Evolutionary conservation across 1,140 invertebrate genomes (phyloP).

Genomic region (Drosophila burlai): DNA sequence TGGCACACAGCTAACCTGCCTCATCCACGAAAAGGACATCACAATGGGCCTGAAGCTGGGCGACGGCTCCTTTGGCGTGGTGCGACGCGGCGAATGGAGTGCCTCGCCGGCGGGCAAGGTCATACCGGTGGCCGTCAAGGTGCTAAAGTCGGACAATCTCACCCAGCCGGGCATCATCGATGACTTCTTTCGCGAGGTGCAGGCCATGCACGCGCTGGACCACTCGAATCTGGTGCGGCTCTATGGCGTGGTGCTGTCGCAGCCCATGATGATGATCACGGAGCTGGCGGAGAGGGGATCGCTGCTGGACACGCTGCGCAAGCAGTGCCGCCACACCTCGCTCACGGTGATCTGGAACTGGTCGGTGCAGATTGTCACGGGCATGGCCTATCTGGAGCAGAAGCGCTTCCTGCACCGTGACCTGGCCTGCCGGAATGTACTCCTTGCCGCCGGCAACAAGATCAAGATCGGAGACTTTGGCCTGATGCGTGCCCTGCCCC

Average conservation of each 20-base stretch:
- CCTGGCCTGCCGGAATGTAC: conserved; percentile 96
- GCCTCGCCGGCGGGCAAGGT: conserved; percentile 89
- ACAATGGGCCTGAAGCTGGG: conserved; percentile 90
- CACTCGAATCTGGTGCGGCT: conserved; percentile 97
- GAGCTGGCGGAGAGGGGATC: conserved; percentile 97
- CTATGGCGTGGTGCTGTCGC: conserved; percentile 96
- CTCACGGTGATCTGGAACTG: conserved; percentile 92
- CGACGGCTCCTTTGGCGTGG: conserved; percentile 98
- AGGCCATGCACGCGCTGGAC: conserved; percentile 97
- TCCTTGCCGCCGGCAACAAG: conserved; percentile 93
- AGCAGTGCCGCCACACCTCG: conserved; percentile 93
- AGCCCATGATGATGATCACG: conserved; percentile 99
- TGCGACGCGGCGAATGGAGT: conserved; percentile 94
- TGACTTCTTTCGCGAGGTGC: conserved; percentile 98
- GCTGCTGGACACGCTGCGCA: conserved; percentile 94
- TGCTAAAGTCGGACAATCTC: conserved; percentile 96
- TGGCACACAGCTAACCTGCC: conserved; percentile 89
- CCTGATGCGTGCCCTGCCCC: conserved; percentile 96
- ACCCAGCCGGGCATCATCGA: conserved; percentile 96
- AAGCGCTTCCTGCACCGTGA: conserved; percentile 97
- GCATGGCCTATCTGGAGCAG: conserved; percentile 98
- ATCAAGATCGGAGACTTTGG: conserved; percentile 99
- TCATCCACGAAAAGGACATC: conserved; percentile 95
- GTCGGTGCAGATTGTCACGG: conserved; percentile 95
- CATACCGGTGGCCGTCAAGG: conserved; percentile 96